Evolutionary conservation across 2,888 invertebrate genomes (phyloP).

Genomic region (Amitus sp.): DNA sequence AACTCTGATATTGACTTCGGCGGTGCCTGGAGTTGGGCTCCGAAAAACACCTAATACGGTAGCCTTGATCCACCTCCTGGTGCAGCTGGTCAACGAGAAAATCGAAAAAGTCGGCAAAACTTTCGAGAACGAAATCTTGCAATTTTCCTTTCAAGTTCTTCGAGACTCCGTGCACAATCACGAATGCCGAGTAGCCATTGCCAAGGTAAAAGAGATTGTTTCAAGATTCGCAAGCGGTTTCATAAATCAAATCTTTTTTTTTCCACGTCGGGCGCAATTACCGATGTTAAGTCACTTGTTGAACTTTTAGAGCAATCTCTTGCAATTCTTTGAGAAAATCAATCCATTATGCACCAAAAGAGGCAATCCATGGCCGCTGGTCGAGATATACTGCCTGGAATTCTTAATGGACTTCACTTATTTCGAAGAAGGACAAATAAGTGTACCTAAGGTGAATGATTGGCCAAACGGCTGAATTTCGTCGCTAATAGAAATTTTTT

Average conservation of each 20-base stretch:
- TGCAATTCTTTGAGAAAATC: constrained; percentile 66
- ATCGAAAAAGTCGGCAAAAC: constrained; percentile 67
- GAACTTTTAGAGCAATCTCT: constrained; percentile 65
- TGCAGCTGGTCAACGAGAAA: constrained; percentile 67
- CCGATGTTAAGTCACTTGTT: constrained; percentile 6
- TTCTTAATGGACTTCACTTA: constrained; percentile 68
- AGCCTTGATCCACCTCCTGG: constrained; percentile 68
- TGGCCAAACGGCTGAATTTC: no score
- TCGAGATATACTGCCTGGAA: constrained; percentile 69
- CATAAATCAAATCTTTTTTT: not conserved
- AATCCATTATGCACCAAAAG: constrained; percentile 69
- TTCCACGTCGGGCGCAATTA: not conserved
- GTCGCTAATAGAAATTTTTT: no score
- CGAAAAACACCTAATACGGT: constrained; percentile 67
- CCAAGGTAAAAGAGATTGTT: constrained; percentile 68
- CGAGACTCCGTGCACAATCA: constrained; percentile 69
- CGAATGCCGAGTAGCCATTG: constrained; percentile 72
- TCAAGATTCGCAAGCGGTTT: constrained; percentile 4
- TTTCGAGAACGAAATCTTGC: constrained; percentile 65
- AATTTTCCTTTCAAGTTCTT: constrained; percentile 67
- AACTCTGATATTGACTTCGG: constrained; percentile 68
- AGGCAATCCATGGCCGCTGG: constrained; percentile 68
- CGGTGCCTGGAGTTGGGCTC: constrained; percentile 67
- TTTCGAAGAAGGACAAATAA: constrained; percentile 69
- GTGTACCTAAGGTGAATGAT: constrained; percentile 65